Percentiles rank a stretch among this genome's conserved stretches.
phyloP scores from a whole-genome alignment of 2,797 vertebrate species.

The Ambastaia sidthimunki region DNA sequence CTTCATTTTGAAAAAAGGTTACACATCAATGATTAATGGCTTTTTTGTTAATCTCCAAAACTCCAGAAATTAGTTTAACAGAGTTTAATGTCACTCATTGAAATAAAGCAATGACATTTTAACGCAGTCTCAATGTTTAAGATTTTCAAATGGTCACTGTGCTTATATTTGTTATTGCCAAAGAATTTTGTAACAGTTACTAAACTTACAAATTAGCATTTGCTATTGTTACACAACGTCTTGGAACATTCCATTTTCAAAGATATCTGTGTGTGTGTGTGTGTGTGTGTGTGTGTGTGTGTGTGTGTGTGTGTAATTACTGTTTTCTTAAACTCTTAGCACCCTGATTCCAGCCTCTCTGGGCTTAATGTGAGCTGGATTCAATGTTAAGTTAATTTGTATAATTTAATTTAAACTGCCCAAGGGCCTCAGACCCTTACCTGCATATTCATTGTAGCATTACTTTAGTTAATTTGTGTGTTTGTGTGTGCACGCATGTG shows the following conservation, averaged over 20 bases:
- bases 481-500: background rate
- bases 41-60: too few species aligned
- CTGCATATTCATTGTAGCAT: background rate
- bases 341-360: constrained; percentile 33
- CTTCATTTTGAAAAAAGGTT: too few species aligned
- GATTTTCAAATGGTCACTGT: background rate
- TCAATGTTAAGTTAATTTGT: constrained; percentile 51
- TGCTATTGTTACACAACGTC: background rate
- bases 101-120: background rate
- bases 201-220: background rate
- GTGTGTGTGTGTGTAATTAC: constrained; percentile 4
- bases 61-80: background rate
- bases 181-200: too few species aligned
- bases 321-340: constrained; percentile 50
- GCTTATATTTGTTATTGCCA: background rate
- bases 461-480: background rate
- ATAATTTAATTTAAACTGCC: constrained; percentile 46
- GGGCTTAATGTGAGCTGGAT: constrained; percentile 19
- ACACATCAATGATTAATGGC: too few species aligned
- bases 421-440: constrained; percentile 10
- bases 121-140: background rate
- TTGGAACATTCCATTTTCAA: background rate
- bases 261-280: too few species aligned
- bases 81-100: background rate
- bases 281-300: background rate